These are phyloP conservation scores for Acanthaster planci DNA, from an alignment of 35 echinoderm and acorn worm species.

Conservation along the genomic window DNA sequence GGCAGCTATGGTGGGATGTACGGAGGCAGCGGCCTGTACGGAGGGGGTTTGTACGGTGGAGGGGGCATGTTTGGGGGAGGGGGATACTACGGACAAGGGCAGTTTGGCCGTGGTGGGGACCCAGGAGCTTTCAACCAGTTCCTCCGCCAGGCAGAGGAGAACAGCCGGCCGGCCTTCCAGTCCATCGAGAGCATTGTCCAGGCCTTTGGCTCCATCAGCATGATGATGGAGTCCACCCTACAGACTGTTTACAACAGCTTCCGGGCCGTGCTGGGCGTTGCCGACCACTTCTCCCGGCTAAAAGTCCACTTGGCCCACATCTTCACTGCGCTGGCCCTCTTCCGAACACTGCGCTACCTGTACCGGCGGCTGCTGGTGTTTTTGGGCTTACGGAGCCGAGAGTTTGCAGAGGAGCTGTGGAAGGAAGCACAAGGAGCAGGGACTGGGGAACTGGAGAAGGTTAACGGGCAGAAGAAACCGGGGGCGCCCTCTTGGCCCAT, in stretches of 20 bases:
- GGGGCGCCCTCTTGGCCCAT: constrained; percentile 86
- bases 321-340: constrained; percentile 76
- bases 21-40: constrained; percentile 71
- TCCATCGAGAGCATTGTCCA: constrained; percentile 98
- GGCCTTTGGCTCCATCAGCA: constrained; percentile 94
- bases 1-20: constrained; percentile 16
- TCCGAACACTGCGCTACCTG: constrained; percentile 77
- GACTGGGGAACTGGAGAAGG: background rate
- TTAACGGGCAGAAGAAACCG: constrained; percentile 8
- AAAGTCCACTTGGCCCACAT: constrained; percentile 87
- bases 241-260: constrained; percentile 96
- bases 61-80: constrained; percentile 75
- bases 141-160: constrained; percentile 89
- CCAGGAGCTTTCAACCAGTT: constrained; percentile 67
- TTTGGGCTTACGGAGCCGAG: constrained; percentile 51
- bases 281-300: constrained; percentile 92
- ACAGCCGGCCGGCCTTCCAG: constrained; percentile 91
- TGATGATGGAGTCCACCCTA: constrained; percentile 98
- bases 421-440: constrained; percentile 55
- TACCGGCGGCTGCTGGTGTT: constrained; percentile 64
- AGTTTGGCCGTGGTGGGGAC: constrained; percentile 28
- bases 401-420: constrained; percentile 87
- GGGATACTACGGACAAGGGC: constrained; percentile 3
- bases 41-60: constrained; percentile 40
- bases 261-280: constrained; percentile 86